Evolutionary conservation across 2,797 vertebrate genomes (phyloP), one percentile per base, ranked within the genome.

Genomic region (Rhinichthys osculus): DNA sequence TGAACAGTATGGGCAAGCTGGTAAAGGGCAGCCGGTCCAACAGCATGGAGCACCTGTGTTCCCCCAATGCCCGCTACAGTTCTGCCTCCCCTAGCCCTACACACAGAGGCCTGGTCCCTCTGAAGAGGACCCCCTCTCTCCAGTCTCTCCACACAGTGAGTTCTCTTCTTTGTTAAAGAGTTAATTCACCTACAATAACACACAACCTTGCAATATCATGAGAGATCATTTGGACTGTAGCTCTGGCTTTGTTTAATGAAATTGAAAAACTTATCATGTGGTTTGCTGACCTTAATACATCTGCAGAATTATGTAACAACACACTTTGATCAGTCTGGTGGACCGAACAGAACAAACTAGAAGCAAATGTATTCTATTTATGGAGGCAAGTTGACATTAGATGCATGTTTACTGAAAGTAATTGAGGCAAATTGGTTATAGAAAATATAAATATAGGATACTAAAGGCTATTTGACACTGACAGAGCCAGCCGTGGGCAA

Each of bases 41-140:
- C 89, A 96, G 96, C 91, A 96, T 96, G 95, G 96, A 96, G 19
- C 95, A 96, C 70, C 94, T 96, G 85, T 95, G 93, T 40, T 76
- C 93, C 21, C 87, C 94, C 0, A 9, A 89, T 2, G 59, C 92
- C 23, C 90, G 92, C 50, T 79, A 83, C 86, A 89, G 87, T 87
- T 92, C 93, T 3, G 72, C 93, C 42, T 94, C 94, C 64, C 92
- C 94, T 1, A 95, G 95, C 88, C 93, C 94, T 27, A 94, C 94
- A 1, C 92, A 93, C 83, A 92, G 92, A 89, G 91, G 90, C 2
- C 91, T 91, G 78, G 88, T 92, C 50, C 91, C 91, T 76, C 93
- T 96, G 82, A 94, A 96, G 92, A 95, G 95, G 87, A 95, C 95
- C 0, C 95, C 95, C 27, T 96, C 96, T 0, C 91, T 96, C 84